A percentile compares a stretch with the other conserved stretches of the same genome.
Conservation (phyloP, 2,113 vertebrate species). For the Ornithorhynchus anatinus region DNA sequence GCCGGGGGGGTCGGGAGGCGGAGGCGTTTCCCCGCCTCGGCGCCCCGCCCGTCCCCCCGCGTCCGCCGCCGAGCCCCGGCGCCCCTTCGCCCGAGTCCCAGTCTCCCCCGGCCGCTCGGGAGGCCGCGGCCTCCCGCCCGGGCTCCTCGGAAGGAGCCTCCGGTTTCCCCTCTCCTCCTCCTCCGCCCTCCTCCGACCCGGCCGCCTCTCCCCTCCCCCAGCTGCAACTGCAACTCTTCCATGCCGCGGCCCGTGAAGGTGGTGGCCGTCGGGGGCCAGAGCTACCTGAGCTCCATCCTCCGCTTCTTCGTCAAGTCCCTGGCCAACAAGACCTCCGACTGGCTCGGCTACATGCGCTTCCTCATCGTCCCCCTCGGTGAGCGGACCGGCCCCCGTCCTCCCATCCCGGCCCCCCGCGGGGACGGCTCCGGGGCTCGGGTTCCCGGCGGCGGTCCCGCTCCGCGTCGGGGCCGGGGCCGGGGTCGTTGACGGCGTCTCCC, state of each 20-base stretch:
- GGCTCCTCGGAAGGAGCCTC: too few species aligned
- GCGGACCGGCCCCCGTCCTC: not conserved
- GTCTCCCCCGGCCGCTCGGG: too few species aligned
- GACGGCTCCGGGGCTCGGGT: not conserved
- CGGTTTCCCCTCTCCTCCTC: not conserved
- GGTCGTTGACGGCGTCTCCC: not conserved
- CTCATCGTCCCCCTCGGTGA: constrained; percentile 88
- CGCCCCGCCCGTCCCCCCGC: too few species aligned
- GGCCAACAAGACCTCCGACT: constrained; percentile 88
- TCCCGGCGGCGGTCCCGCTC: not conserved
- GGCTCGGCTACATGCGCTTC: constrained; percentile 88
- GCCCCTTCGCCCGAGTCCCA: too few species aligned
- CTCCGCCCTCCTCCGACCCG: not conserved
- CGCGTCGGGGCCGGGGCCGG: not conserved
- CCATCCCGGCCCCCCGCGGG: not conserved
- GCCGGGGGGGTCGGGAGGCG: too few species aligned
- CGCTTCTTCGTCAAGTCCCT: constrained; percentile 89
- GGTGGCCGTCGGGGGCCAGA: constrained; percentile 83
- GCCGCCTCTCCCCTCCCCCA: constrained; percentile 27
- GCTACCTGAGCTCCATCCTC: constrained; percentile 85
- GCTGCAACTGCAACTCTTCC: constrained; percentile 90
- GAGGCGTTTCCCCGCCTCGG: too few species aligned
- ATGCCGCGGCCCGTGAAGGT: constrained; percentile 87
- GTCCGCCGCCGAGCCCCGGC: too few species aligned
- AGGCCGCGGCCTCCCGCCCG: too few species aligned